phyloP scores from a whole-genome alignment of 2,797 vertebrate species.

The Hyperoplus lanceolatus region DNA sequence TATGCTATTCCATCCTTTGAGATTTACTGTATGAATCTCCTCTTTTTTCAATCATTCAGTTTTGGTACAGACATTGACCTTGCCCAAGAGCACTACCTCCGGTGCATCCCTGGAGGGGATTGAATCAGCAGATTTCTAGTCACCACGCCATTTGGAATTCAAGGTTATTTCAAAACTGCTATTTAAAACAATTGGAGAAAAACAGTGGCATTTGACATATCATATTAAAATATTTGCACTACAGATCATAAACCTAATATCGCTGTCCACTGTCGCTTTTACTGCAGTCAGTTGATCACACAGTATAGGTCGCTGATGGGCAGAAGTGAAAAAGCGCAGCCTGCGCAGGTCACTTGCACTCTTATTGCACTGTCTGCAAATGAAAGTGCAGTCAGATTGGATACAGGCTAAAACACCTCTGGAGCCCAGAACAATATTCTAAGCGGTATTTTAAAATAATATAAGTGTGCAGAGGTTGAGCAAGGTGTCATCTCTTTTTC shows the following conservation, averaged over 20 bases:
- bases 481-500: slow-evolving; percentile 65
- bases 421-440: slow-evolving; percentile 55
- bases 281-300: slow-evolving; percentile 15
- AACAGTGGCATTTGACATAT: slow-evolving; percentile 16
- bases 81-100: slow-evolving; percentile 49
- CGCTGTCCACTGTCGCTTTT: background rate
- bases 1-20: slow-evolving; percentile 46
- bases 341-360: background rate
- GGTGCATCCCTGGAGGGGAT: slow-evolving; percentile 38
- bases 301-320: background rate
- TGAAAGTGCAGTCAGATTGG: slow-evolving; percentile 38
- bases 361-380: slow-evolving; percentile 24
- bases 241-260: background rate
- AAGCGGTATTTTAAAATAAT: slow-evolving; percentile 51
- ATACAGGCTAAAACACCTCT: slow-evolving; percentile 26
- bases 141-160: slow-evolving; percentile 35
- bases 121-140: slow-evolving; percentile 68
- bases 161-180: slow-evolving; percentile 48
- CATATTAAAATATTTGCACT: background rate
- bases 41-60: slow-evolving; percentile 53
- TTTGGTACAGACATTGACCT: slow-evolving; percentile 64
- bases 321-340: slow-evolving; percentile 1
- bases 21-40: slow-evolving; percentile 51
- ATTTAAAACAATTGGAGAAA: slow-evolving; percentile 36
- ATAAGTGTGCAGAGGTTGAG: slow-evolving; percentile 48